These are phyloP conservation scores for Erethizon dorsatum DNA, from an alignment of 2,797 vertebrate species.

Conservation along the genomic window DNA sequence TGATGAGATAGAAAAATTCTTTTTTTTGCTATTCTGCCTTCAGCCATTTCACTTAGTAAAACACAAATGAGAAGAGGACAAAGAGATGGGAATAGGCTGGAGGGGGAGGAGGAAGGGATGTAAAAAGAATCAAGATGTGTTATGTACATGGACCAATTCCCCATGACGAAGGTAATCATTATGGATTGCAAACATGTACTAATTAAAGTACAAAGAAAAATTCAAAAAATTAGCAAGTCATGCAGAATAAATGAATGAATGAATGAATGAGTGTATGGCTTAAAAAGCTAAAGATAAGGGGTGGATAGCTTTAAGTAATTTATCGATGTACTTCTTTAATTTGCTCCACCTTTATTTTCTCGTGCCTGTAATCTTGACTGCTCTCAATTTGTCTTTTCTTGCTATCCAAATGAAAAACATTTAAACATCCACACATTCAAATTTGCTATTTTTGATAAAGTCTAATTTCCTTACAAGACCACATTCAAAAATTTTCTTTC, in stretches of 20 bases:
- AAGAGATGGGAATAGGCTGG: not conserved
- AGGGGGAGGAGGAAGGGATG: no score
- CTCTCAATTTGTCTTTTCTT: not conserved
- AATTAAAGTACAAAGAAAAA: not conserved
- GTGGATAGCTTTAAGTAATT: not conserved
- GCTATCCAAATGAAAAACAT: not conserved
- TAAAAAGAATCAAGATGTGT: no score
- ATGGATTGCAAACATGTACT: not conserved
- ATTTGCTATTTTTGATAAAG: not conserved
- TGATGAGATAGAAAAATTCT: not conserved
- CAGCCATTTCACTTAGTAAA: not conserved
- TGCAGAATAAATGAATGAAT: not conserved
- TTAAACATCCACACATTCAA: not conserved
- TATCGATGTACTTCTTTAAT: not conserved
- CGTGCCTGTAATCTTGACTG: not conserved
- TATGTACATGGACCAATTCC: no score
- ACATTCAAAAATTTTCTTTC: not conserved
- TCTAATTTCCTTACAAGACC: not conserved
- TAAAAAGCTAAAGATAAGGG: not conserved
- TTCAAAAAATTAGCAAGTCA: not conserved
- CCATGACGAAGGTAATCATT: not conserved
- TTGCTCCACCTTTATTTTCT: constrained; percentile 17
- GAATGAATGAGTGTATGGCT: not conserved
- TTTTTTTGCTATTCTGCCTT: not conserved
- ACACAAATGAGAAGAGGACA: not conserved